phyloP scores from a whole-genome alignment of 2,113 vertebrate species.

The Stegastes partitus region DNA sequence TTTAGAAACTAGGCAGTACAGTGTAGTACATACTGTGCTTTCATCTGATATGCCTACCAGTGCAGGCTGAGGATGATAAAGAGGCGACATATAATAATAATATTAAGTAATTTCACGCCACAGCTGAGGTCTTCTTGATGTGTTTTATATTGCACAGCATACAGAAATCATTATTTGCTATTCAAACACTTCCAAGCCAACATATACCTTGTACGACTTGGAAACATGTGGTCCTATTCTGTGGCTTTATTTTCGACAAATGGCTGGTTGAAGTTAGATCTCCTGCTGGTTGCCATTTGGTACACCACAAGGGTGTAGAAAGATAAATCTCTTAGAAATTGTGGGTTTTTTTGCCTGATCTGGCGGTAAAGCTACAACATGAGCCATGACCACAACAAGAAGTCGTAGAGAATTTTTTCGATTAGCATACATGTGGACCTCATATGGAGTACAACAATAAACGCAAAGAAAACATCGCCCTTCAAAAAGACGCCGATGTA shows the following conservation, averaged over 20 bases:
- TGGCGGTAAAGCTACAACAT: conserved; percentile 49
- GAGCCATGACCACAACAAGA: conserved; percentile 61
- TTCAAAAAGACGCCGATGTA: not conserved
- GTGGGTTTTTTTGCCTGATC: conserved; percentile 47
- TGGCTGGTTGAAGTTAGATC: conserved; percentile 58
- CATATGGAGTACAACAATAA: conserved; percentile 4
- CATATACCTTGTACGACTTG: conserved; percentile 52
- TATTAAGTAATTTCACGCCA: not conserved
- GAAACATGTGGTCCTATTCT: conserved; percentile 74
- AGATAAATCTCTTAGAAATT: conserved; percentile 70
- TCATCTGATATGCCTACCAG: not conserved
- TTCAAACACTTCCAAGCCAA: conserved; percentile 44
- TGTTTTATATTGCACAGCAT: conserved; percentile 16
- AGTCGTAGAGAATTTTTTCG: conserved; percentile 26
- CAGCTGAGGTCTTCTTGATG: conserved; percentile 30
- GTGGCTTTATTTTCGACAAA: conserved; percentile 57
- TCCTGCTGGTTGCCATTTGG: conserved; percentile 66
- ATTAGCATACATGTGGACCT: conserved; percentile 40
- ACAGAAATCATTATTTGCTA: conserved; percentile 50
- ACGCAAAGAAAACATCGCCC: not conserved
- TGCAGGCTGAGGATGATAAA: not conserved
- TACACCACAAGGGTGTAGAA: conserved; percentile 67
- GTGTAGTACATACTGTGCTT: not conserved
- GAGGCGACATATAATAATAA: conserved; percentile 11
- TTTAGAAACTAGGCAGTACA: not conserved